Percentiles rank a stretch among this genome's conserved stretches.
Conservation (phyloP, 37 sponge, comb jelly and placozoan genomes). For the Ephydatia muelleri region DNA sequence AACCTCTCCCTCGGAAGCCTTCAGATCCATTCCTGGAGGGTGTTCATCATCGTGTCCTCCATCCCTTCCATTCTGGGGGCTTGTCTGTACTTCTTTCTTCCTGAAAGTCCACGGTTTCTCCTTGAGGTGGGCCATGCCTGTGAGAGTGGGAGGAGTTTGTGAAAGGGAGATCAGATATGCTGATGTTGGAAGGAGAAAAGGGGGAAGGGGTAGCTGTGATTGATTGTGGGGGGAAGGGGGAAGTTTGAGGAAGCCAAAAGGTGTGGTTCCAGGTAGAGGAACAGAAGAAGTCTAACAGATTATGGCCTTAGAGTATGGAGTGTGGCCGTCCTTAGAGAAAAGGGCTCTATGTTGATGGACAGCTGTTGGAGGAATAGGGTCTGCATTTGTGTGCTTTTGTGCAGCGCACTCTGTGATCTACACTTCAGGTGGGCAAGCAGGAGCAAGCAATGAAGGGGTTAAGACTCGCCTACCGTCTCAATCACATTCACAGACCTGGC, state of each 20-base stretch:
- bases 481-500: constrained; percentile 2
- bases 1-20: neutral
- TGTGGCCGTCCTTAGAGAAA: too few species aligned
- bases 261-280: too few species aligned
- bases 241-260: too few species aligned
- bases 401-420: neutral
- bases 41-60: constrained; percentile 62
- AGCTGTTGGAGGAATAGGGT: neutral
- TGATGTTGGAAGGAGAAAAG: neutral
- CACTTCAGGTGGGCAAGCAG: constrained; percentile 34
- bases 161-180: neutral
- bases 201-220: neutral
- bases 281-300: too few species aligned
- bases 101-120: constrained; percentile 73
- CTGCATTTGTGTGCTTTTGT: too few species aligned
- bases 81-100: constrained; percentile 57
- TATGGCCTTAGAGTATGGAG: too few species aligned
- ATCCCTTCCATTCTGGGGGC: constrained; percentile 60
- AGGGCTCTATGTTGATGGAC: too few species aligned
- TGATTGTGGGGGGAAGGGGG: too few species aligned
- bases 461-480: constrained; percentile 21
- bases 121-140: constrained; percentile 39
- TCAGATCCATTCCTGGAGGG: constrained; percentile 60
- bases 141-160: neutral
- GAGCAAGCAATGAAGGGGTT: constrained; percentile 35